Base-by-base conservation (phyloP, 2,797 vertebrate genomes). In the Cichlasoma orientale region DNA sequence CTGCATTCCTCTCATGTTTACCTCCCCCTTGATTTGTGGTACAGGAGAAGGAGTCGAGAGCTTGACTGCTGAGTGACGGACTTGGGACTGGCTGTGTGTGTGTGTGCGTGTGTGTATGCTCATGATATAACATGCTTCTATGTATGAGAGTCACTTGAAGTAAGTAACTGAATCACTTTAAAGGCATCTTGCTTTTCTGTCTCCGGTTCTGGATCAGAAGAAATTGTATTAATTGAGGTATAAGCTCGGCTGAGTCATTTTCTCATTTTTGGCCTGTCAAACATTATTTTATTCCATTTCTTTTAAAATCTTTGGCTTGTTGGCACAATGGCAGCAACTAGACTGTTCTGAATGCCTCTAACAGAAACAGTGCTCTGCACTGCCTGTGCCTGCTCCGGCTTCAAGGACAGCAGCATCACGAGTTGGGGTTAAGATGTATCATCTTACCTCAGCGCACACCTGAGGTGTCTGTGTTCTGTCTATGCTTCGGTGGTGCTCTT, bases 1-100 rank as follows among this genome's bases (percentile, higher is more conserved):
- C 44, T 27, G 33, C 90, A 89, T 91, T 91, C 87, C 82, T 88
- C 79, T 78, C 57, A 36, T 83, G 75, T 88, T 90, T 86, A 80
- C 74, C 54, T 70, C 79, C 31, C 56, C 77, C 68, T 13, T 82
- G 81, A 88, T 88, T 89, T 90, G 90, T 71, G 77, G 77, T 69
- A 68, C 31, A 74, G 78, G 75, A 77, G 73, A 72, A 16, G 36
- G 53, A 66, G 61, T 19, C 0, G 23, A 29, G 38, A 29, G 16
- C 41, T 47, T 1, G 16, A 47, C 10, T 10, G 38, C 61, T 66
- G 41, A 66, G 14, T 18, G 23, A 66, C 18, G 0, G 38, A 66
- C 56, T 66, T 36, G 21, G 8, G 31, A 33, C 31, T 33, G 31
- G 7, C 36, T 54, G 33, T 5, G 25, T 56, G 16, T 52, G 3